Evolutionary conservation across 2,113 vertebrate genomes (phyloP).

Genomic region (Pachycephala philippinensis): DNA sequence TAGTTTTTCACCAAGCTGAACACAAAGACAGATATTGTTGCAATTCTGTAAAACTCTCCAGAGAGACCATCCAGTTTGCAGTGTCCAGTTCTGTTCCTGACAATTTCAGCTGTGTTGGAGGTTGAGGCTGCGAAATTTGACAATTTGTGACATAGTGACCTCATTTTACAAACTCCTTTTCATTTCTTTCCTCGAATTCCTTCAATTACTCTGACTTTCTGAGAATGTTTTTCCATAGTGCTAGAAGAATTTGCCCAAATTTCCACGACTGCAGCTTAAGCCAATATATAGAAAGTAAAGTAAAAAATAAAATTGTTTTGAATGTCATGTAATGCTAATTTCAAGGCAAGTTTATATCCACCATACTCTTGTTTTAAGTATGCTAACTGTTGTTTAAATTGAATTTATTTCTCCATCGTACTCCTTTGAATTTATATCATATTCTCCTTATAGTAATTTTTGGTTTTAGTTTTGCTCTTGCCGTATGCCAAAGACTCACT

Average conservation of each 20-base stretch:
- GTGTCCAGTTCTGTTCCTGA: not conserved
- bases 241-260: not conserved
- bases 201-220: not conserved
- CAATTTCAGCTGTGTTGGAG: not conserved
- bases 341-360: not conserved
- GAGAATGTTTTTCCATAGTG: accelerated
- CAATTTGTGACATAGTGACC: not conserved
- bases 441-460: not conserved
- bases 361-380: not conserved
- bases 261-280: not conserved
- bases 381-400: not conserved
- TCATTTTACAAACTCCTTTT: not conserved
- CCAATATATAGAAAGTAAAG: not conserved
- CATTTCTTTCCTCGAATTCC: not conserved
- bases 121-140: not conserved
- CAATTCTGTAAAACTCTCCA: not conserved
- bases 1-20: not conserved
- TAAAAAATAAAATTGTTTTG: not conserved
- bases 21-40: not conserved
- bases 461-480: not conserved
- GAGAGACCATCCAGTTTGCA: not conserved
- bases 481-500: not conserved
- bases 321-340: not conserved
- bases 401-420: not conserved
- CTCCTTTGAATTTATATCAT: not conserved